Evolutionary conservation across 2,888 invertebrate genomes (phyloP), one percentile per base, ranked within the genome.

Genomic region (Geotrupes spiniger): DNA sequence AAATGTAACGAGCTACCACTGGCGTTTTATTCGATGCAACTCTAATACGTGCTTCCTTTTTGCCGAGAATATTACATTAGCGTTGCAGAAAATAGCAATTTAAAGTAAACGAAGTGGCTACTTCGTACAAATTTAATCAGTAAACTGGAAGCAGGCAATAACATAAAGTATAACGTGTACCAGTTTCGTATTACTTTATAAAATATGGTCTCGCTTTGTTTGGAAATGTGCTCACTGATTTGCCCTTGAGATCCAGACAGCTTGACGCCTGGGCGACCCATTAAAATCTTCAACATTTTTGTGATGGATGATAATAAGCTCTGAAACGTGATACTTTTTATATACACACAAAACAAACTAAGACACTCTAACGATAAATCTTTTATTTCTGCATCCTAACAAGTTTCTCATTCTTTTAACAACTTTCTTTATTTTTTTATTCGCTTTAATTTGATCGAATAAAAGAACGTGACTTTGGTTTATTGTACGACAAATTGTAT

Each of bases 181-280:
- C 25, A 15, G 33, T 33, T 33, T 33, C 33, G 33, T 8, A 33
- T 33, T 33, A 15, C 33, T 33, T 33, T 33, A 33, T 33, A 33
- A 33, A 33, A 33, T 15, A 33, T 33, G 33, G 33, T 33, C 33
- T 33, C 9, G 33, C 36, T 43, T 43, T 36, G 43, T 43, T 43
- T 36, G 43, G 43, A 21, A 25, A 11, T 21, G 33, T 29, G 38
- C 38, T 38, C 38, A 38, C 9, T 28, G 38, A 39, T 45, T 50
- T 53, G 51, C 48, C 54, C 58, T 58, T 58, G 54, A 54, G 41
- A 38, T 45, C 44, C 51, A 58, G 58, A 58, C 58, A 54, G 58
- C 56, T 51, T 58, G 58, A 56, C 58, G 58, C 58, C 58, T 42
- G 46, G 44, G 43, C 49, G 36, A 45, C 37, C 49, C 51, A 42